Percentiles rank a stretch among this genome's conserved stretches.
phyloP scores from a whole-genome alignment of 2,113 vertebrate species.

The Antechinus stuartii region DNA sequence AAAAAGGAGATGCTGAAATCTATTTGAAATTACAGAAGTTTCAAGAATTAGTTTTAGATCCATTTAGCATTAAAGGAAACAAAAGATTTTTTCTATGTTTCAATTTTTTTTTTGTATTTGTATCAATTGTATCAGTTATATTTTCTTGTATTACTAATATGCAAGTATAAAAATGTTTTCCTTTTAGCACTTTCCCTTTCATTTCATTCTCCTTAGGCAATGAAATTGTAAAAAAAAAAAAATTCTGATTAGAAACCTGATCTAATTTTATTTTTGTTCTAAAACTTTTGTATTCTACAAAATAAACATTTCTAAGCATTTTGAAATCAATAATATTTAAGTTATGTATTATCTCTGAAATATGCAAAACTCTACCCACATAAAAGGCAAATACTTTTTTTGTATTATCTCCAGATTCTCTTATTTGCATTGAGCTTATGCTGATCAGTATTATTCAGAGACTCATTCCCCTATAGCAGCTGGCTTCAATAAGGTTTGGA shows the following conservation, averaged over 20 bases:
- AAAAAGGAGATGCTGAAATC: not conserved
- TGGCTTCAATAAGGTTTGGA: not conserved
- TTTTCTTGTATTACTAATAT: constrained; percentile 58
- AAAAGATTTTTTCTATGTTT: constrained; percentile 52
- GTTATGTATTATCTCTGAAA: constrained; percentile 69
- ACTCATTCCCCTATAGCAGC: constrained; percentile 25
- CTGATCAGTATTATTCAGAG: constrained; percentile 46
- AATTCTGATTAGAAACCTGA: not conserved
- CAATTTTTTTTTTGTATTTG: constrained; percentile 57
- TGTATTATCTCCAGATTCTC: constrained; percentile 58
- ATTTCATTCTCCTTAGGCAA: constrained; percentile 8
- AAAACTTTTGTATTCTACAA: constrained; percentile 46
- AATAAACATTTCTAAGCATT: constrained; percentile 65
- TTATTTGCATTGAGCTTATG: constrained; percentile 42
- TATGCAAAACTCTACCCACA: constrained; percentile 64
- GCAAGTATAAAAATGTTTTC: constrained; percentile 60
- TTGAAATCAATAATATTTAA: constrained; percentile 70
- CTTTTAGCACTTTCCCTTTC: not conserved
- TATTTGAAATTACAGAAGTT: not conserved
- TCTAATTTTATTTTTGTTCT: not conserved
- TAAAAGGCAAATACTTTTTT: constrained; percentile 61
- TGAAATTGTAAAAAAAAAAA: constrained; percentile 26
- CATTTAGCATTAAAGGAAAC: constrained; percentile 58
- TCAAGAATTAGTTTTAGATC: constrained; percentile 55
- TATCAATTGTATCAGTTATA: constrained; percentile 37